These are phyloP conservation scores for Mesaphorura yosii DNA, from an alignment of 1,140 invertebrate genomes.

Conservation along the genomic window DNA sequence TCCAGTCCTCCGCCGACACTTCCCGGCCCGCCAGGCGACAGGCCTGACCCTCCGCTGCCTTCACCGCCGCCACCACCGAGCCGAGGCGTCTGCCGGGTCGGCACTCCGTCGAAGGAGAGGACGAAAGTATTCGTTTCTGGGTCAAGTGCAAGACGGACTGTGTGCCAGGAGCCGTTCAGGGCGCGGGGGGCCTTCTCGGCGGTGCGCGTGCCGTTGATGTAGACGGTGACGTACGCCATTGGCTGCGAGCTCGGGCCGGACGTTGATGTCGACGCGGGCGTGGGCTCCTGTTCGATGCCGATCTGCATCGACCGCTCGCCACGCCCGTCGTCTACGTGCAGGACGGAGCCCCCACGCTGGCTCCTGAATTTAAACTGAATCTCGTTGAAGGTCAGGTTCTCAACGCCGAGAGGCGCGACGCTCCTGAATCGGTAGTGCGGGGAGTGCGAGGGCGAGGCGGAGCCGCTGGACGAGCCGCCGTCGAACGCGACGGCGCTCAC, in stretches of 20 bases:
- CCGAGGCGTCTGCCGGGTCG: too few species aligned
- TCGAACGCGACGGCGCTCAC: slow-evolving; percentile 76
- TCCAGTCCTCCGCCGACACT: too few species aligned
- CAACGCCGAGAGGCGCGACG: slow-evolving; percentile 1
- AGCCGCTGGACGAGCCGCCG: too few species aligned
- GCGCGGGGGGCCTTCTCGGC: slow-evolving; percentile 4
- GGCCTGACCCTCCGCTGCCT: too few species aligned
- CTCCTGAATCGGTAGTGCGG: slow-evolving; percentile 27
- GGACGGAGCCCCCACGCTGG: slow-evolving; percentile 19
- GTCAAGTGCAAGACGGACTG: slow-evolving; percentile 26
- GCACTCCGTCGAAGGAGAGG: neutral
- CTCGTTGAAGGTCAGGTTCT: slow-evolving; percentile 17
- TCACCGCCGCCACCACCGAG: too few species aligned
- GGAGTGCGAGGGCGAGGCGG: slow-evolving; percentile 30
- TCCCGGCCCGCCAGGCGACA: too few species aligned
- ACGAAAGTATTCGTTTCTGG: slow-evolving; percentile 1
- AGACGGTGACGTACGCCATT: slow-evolving; percentile 3
- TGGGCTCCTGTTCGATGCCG: slow-evolving; percentile 9
- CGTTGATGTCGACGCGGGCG: neutral
- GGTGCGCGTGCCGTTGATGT: slow-evolving; percentile 13
- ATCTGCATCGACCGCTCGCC: neutral
- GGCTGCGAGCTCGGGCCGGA: neutral
- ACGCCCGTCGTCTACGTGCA: slow-evolving; percentile 1
- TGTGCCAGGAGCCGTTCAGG: slow-evolving; percentile 35
- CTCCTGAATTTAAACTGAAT: slow-evolving; percentile 23